Evolutionary conservation across 1,140 invertebrate species (phyloP), one percentile per base, ranked within the genome.

Genomic region (Aphidius gifuensis): DNA sequence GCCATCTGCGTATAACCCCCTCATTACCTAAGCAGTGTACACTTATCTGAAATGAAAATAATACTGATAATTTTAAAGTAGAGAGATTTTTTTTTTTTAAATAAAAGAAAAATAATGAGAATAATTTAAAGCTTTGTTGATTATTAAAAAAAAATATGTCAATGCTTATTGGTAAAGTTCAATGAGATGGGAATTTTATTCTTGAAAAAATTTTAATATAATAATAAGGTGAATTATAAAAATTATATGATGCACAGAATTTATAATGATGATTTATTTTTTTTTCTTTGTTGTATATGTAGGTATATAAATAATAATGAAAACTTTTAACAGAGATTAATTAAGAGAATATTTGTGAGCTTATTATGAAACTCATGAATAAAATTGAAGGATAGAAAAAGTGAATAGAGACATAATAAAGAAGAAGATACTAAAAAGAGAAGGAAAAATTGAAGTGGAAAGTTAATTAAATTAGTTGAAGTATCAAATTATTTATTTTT

Each of bases 1-100:
- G 76, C 69, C 77, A 79, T 70, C 78, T 81, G 62, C 75, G 74
- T 61, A 80, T 73, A 50, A 79, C 74, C 60, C 76, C 74, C 23
- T 78, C 76, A 64, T 83, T 80, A 44, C 75, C 77, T 53, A 83
- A 72, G 46, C 78, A 73, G 71, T 84, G 81, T 40, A 85, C 74
- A 49, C 79, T 72, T 70, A 86, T 81, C 85, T 86, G 68, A 61
- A 66, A 60, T 9, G 55, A 32, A 21, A 39, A 7, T 32, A 32
- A 58, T 8, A 44, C 5, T 39, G 16, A 50, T 43, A 11, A 23
- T 47, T 43, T 11, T 5, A 50, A n/a, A 6, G n/a, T 49, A 8
- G 21, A 5, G 16, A 16, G 16, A 16, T 16, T 16, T 16, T 16
- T 16, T 16, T 16, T 16, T 16, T 16, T 16, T 16, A 16, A 16